Conservation (phyloP, 2,888 invertebrate genomes). For the Cephus nigrinus region DNA sequence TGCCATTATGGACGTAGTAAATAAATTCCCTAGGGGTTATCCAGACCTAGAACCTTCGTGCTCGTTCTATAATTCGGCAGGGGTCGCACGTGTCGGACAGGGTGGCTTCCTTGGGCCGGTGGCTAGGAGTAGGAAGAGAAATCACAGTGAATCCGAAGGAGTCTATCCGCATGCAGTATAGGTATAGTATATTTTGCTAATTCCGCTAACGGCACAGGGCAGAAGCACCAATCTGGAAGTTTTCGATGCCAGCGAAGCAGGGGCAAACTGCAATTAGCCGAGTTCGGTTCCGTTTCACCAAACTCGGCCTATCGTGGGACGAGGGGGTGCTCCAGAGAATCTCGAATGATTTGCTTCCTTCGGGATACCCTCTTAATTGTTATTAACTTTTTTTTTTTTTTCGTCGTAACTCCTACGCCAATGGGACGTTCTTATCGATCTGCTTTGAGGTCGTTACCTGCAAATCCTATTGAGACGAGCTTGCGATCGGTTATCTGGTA, state of each 20-base stretch:
- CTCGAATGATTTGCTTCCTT: background rate
- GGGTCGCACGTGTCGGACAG: background rate
- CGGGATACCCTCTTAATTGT: background rate
- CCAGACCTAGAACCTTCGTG: background rate
- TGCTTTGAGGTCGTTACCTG: background rate
- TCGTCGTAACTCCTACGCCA: background rate
- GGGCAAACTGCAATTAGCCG: background rate
- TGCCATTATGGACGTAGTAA: background rate
- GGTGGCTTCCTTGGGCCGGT: background rate
- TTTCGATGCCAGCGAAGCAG: background rate
- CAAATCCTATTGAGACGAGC: background rate
- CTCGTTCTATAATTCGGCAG: background rate
- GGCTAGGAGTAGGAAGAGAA: background rate
- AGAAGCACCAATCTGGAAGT: background rate
- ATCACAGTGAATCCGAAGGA: background rate
- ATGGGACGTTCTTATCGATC: background rate
- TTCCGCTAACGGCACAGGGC: background rate
- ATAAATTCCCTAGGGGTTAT: background rate
- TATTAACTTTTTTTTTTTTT: background rate
- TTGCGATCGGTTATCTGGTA: background rate
- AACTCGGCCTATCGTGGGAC: background rate
- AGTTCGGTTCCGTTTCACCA: background rate
- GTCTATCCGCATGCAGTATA: background rate
- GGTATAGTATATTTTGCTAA: background rate
- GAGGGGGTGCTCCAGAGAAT: background rate